These are phyloP conservation scores for Willowsia nigromaculata DNA, from an alignment of 2,888 invertebrate species.

Conservation along the genomic window DNA sequence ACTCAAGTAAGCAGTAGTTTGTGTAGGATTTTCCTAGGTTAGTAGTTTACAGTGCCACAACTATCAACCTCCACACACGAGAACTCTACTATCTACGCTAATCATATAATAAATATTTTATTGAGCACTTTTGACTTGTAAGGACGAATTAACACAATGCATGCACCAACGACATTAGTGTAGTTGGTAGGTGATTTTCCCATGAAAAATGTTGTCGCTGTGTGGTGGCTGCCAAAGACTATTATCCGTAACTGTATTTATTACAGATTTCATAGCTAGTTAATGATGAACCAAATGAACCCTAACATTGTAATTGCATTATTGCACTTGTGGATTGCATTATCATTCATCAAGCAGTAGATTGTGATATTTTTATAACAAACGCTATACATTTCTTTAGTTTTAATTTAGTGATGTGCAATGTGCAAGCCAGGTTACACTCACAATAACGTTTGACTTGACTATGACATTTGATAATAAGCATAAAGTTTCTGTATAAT, in stretches of 20 bases:
- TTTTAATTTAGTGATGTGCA: neutral
- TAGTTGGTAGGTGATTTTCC: neutral
- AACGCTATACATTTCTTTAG: neutral
- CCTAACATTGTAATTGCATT: conserved; percentile 22
- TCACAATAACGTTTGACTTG: too few relatives aligned
- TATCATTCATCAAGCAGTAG: neutral
- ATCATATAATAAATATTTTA: conserved; percentile 32
- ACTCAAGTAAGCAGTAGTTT: neutral
- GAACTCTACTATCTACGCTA: neutral
- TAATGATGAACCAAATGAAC: conserved; percentile 27
- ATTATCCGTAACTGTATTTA: neutral
- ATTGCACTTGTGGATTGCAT: conserved; percentile 12
- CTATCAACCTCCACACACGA: conserved; percentile 1
- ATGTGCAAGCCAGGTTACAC: neutral
- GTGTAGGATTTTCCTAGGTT: conserved; percentile 51
- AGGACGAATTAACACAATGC: neutral
- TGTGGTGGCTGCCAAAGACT: neutral
- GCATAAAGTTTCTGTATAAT: neutral
- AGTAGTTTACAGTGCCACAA: conserved; percentile 57
- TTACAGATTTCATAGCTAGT: neutral
- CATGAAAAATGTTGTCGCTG: conserved; percentile 8
- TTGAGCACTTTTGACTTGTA: conserved; percentile 26
- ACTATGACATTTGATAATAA: neutral
- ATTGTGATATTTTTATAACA: conserved; percentile 16
- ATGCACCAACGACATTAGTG: neutral